A percentile compares a stretch with the other conserved stretches of the same genome.
phyloP scores from a whole-genome alignment of 2,888 invertebrate species.

The Euplexia lucipara region DNA sequence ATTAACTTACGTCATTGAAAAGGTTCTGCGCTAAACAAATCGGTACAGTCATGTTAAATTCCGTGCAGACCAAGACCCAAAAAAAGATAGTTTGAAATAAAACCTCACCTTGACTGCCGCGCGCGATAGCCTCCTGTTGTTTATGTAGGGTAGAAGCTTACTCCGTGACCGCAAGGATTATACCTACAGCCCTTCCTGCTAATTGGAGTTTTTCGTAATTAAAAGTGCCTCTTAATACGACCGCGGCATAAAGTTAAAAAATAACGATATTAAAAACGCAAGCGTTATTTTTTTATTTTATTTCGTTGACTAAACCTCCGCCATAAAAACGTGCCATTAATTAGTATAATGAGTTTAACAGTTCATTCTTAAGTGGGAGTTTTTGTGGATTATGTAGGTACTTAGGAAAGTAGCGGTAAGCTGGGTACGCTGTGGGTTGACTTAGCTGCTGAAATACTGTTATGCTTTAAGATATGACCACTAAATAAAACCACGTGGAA shows the following conservation, averaged over 20 bases:
- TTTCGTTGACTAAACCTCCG: conserved; percentile 27
- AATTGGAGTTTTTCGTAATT: conserved; percentile 63
- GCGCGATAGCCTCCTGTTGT: conserved; percentile 19
- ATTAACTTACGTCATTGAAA: no score
- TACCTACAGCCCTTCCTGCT: conserved; percentile 46
- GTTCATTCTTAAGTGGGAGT: conserved; percentile 21
- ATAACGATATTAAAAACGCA: conserved; percentile 49
- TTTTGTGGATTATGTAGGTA: conserved; percentile 22
- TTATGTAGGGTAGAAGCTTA: conserved; percentile 43
- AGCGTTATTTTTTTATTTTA: conserved; percentile 48
- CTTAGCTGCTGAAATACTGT: conserved; percentile 1
- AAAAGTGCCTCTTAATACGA: conserved; percentile 58
- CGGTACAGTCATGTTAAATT: no score
- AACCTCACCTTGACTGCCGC: background rate
- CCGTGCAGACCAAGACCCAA: background rate
- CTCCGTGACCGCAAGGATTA: conserved; percentile 63
- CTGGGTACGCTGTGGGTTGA: conserved; percentile 25
- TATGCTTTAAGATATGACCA: conserved; percentile 5
- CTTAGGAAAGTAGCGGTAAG: conserved; percentile 19
- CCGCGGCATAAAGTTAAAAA: conserved; percentile 43
- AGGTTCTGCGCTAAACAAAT: no score
- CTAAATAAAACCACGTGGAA: background rate
- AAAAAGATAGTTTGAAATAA: background rate
- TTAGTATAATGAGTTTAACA: conserved; percentile 32
- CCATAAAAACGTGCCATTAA: conserved; percentile 33